phyloP scores from a whole-genome alignment of 2,797 vertebrate species.

The Sebastes ruberrimus region DNA sequence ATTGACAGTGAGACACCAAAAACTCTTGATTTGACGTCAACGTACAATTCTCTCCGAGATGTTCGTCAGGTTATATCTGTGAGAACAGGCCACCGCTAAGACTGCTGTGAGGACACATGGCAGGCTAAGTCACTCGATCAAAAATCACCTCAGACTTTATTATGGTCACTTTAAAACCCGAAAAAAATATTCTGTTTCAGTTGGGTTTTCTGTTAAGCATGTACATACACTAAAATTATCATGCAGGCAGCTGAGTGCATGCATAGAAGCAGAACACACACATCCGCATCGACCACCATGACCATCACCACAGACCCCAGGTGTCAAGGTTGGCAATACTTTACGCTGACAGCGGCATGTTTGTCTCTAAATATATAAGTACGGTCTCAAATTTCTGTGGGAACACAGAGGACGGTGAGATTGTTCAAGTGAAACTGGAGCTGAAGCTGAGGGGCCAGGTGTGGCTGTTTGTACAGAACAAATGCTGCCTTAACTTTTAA shows the following conservation, averaged over 20 bases:
- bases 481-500: not conserved
- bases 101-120: slow-evolving; percentile 4
- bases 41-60: slow-evolving; percentile 1
- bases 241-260: not conserved
- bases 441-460: slow-evolving; percentile 35
- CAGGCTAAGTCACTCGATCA: slow-evolving; percentile 8
- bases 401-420: slow-evolving; percentile 33
- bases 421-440: slow-evolving; percentile 65
- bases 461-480: slow-evolving; percentile 42
- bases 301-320: slow-evolving; percentile 13
- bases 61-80: slow-evolving; percentile 13
- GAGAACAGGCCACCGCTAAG: slow-evolving; percentile 10
- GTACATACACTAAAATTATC: not conserved
- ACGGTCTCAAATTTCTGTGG: slow-evolving; percentile 59
- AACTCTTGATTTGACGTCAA: slow-evolving; percentile 26
- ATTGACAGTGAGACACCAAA: slow-evolving; percentile 11
- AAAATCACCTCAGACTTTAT: slow-evolving; percentile 15
- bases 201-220: not conserved
- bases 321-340: slow-evolving; percentile 67
- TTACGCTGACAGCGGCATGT: slow-evolving; percentile 57
- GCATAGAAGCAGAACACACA: not conserved
- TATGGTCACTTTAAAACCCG: slow-evolving; percentile 12
- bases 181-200: slow-evolving; percentile 4
- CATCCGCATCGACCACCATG: not conserved
- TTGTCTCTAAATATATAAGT: slow-evolving; percentile 71